Percentiles rank a stretch among this genome's conserved stretches.
Evolutionary conservation across 2,888 invertebrate genomes (phyloP).

Genomic region (Temnothorax rugatulus): DNA sequence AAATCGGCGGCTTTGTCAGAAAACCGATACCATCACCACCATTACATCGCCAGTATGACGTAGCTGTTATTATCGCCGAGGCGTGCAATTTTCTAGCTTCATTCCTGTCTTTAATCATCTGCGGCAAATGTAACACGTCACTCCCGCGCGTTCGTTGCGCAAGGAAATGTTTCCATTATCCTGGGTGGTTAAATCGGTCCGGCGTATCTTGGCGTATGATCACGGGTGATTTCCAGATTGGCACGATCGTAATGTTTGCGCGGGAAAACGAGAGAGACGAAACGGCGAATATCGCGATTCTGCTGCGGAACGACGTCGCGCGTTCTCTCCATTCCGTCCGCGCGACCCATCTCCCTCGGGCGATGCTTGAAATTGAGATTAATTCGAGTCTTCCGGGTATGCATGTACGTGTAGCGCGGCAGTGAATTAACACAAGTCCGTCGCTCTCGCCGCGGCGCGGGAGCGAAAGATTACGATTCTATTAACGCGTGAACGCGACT

Average conservation of each 20-base stretch:
- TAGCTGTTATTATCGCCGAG: conserved; percentile 37
- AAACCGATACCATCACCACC: conserved; percentile 20
- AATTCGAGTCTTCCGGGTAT: conserved; percentile 72
- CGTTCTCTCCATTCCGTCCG: conserved; percentile 22
- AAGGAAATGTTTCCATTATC: conserved; percentile 53
- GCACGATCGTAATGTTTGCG: conserved; percentile 52
- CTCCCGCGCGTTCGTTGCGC: conserved; percentile 25
- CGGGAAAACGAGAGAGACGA: conserved; percentile 46
- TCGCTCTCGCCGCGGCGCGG: conserved; percentile 61
- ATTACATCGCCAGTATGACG: conserved; percentile 36
- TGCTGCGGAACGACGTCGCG: conserved; percentile 39
- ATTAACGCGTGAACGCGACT: conserved; percentile 59
- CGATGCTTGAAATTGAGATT: conserved; percentile 73
- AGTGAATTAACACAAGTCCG: conserved; percentile 69
- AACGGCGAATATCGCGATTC: conserved; percentile 50
- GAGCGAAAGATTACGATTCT: conserved; percentile 69
- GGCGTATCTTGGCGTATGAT: conserved; percentile 38
- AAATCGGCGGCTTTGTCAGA: conserved; percentile 3
- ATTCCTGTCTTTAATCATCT: conserved; percentile 44
- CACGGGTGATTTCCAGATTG: conserved; percentile 25
- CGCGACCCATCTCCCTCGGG: conserved; percentile 53
- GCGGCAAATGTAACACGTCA: conserved; percentile 44
- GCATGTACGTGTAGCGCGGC: conserved; percentile 35
- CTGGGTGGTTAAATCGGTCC: conserved; percentile 41
- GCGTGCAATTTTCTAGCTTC: conserved; percentile 41